These are phyloP conservation scores for Calonectris borealis DNA, from an alignment of 2,113 vertebrate species.

Conservation along the genomic window DNA sequence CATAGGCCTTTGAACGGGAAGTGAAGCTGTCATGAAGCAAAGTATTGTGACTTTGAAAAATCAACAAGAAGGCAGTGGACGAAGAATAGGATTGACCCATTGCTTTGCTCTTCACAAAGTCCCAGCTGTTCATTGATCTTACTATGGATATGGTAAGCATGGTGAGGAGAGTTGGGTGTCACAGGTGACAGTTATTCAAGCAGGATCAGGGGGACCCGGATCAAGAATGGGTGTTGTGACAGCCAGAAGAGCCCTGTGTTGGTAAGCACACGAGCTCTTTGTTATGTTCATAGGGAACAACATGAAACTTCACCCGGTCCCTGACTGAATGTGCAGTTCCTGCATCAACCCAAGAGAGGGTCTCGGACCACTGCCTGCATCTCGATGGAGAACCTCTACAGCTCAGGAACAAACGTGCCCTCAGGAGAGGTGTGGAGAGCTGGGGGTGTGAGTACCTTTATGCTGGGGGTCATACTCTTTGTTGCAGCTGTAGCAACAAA, in stretches of 20 bases:
- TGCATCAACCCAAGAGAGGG: not conserved
- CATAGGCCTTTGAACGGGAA: not conserved
- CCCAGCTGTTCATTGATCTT: not conserved
- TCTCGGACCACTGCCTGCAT: not conserved
- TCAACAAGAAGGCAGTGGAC: not conserved
- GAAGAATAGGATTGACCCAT: not conserved
- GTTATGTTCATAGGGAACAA: not conserved
- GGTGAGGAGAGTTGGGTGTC: not conserved
- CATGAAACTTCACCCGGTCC: not conserved
- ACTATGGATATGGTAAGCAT: not conserved
- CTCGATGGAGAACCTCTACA: not conserved
- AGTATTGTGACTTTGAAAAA: not conserved
- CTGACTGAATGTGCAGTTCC: not conserved
- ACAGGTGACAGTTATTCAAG: not conserved
- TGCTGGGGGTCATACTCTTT: not conserved
- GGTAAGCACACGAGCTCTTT: not conserved
- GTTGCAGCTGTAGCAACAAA: not conserved
- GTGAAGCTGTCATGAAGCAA: not conserved
- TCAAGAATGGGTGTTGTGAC: not conserved
- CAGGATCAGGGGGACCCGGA: not conserved
- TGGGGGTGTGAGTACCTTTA: not conserved
- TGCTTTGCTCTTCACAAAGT: not conserved
- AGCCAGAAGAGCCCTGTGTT: not conserved
- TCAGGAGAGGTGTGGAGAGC: not conserved
- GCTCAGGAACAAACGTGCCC: not conserved